Base-by-base conservation (phyloP, 2,797 vertebrate species). In the Gallinago stenura region DNA sequence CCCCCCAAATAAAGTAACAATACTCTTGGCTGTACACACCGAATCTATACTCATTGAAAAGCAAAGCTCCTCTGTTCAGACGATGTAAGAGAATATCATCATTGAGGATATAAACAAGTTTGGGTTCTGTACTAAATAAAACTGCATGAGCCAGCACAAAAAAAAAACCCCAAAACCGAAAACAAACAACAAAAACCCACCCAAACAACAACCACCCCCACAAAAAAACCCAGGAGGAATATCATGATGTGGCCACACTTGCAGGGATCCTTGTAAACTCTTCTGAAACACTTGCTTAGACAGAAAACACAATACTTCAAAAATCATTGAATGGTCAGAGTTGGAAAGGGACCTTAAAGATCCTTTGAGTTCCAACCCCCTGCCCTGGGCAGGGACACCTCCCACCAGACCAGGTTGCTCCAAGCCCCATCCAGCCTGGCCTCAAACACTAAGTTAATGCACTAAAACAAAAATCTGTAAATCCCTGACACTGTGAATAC, bases 111-210 rank as follows among this genome's bases (percentile, higher is more conserved):
- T 79, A 68, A 51, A 10, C 31, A 57, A 37, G 26, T 5, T 6
- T 26, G 19, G 11, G 2, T 62, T 87, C 43, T 66, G 18, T 26
- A 18, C 24, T 46, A 57, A 72, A 56, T 41, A 65, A 57, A 66
- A 25, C 10, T 18, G 5, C 39, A 39, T 0, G 0, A 72, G 19
- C 9, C 3, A 37, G 14, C 28, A 43, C 5, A 6, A 43, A 17
- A 43, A 39, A 41, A 41, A 41, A 41, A 7, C 41, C 15, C 33
- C 33, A 41, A 41, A 41, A 16, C 15, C 6, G 4, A 41, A 41
- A 41, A 41, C 39, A 41, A 41, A 41, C 15, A 17, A 71, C 35
- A 62, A 65, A 16, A 65, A 57, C 3, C 12, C 16, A 6, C 7
- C 21, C 15, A 43, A 22, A 39, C 9, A 33, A 25, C 31, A 35